Evolutionary conservation across 2,113 vertebrate species (phyloP).

Genomic region (Calcarius ornatus): DNA sequence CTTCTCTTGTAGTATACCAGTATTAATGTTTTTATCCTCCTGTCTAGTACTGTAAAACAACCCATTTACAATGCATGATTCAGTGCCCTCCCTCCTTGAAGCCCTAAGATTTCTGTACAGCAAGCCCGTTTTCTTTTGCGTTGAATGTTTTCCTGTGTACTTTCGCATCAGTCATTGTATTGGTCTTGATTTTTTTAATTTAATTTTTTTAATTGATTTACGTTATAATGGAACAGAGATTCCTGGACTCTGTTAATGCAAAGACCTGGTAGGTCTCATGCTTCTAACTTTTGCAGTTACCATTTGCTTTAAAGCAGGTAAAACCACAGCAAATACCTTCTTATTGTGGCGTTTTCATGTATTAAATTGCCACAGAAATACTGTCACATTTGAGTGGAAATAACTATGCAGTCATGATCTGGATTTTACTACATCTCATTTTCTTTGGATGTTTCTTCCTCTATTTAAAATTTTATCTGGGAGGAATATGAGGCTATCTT

Average conservation of each 20-base stretch:
- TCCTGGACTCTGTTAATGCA: background rate
- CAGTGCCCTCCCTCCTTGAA: background rate
- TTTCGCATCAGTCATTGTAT: background rate
- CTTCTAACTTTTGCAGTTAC: background rate
- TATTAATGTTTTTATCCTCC: background rate
- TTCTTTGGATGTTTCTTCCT: background rate
- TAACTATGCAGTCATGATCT: background rate
- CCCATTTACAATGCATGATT: background rate
- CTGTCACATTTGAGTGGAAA: background rate
- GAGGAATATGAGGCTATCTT: background rate
- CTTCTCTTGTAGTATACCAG: background rate
- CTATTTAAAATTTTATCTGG: background rate
- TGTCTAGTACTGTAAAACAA: background rate
- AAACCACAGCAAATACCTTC: background rate
- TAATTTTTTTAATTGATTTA: background rate
- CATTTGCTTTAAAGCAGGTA: background rate
- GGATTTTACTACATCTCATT: background rate
- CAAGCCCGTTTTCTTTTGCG: background rate
- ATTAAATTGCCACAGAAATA: background rate
- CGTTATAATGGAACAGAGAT: background rate
- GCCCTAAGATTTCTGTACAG: background rate
- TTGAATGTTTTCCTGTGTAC: background rate
- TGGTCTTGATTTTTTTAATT: background rate
- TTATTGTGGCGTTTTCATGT: background rate
- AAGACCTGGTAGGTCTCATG: background rate